Evolutionary conservation across 2,113 vertebrate genomes (phyloP).

Genomic region (Sus scrofa): T2T-Sscrofa CM000812.6:116279501-116280000

Average conservation of each 20-base stretch:
- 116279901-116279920: conserved; percentile 55
- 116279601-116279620: conserved; percentile 46
- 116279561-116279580: conserved; percentile 59
- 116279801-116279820: conserved; percentile 77
- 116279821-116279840: conserved; percentile 59
- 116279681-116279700: conserved; percentile 52
- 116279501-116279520: conserved; percentile 58
- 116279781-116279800: conserved; percentile 71
- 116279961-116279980: conserved; percentile 64
- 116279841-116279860: conserved; percentile 76
- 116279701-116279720: conserved; percentile 66
- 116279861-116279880: conserved; percentile 70
- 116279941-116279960: conserved; percentile 66
- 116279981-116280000: conserved; percentile 51
- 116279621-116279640: background rate
- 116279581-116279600: conserved; percentile 71
- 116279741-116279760: conserved; percentile 75
- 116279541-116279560: conserved; percentile 61
- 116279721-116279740: conserved; percentile 59
- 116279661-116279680: conserved; percentile 60
- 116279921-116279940: conserved; percentile 76
- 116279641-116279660: background rate
- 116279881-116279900: conserved; percentile 34
- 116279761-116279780: conserved; percentile 70
- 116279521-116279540: conserved; percentile 55